Conservation (phyloP, 2,113 vertebrate genomes). For the Eudyptes chrysolophus region DNA sequence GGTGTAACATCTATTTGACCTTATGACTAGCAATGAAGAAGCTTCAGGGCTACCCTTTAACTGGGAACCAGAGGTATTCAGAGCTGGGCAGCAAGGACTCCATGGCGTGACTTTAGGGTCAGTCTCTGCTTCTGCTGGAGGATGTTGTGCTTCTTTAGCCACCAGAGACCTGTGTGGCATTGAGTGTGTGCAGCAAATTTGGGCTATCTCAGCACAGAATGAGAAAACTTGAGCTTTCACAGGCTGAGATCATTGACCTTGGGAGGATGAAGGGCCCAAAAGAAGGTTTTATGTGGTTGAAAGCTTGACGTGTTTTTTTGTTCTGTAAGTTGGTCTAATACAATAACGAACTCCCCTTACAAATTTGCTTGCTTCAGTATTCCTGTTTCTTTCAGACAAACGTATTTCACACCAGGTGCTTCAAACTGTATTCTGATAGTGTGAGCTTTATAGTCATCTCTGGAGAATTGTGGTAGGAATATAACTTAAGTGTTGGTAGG, state of each 20-base stretch:
- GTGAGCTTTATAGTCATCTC: not conserved
- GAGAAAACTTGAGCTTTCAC: not conserved
- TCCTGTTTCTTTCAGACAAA: not conserved
- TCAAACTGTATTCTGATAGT: not conserved
- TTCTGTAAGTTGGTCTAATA: not conserved
- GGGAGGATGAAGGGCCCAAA: not conserved
- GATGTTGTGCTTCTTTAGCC: not conserved
- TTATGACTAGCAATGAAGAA: not conserved
- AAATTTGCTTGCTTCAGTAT: not conserved
- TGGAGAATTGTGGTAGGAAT: not conserved
- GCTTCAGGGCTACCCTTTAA: not conserved
- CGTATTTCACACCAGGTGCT: not conserved
- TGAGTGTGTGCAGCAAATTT: not conserved
- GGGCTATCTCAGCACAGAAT: not conserved
- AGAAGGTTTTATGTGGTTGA: not conserved
- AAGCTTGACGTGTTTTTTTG: not conserved
- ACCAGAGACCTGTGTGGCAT: not conserved
- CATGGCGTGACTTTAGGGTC: accelerated
- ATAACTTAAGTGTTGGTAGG: not conserved
- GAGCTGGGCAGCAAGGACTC: not conserved
- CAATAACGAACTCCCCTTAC: not conserved
- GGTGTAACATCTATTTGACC: not conserved
- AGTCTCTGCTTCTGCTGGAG: not conserved
- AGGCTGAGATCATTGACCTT: not conserved
- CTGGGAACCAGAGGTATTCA: not conserved